These are phyloP conservation scores for Eulithis prunata DNA, from an alignment of 2,888 invertebrate species.

Conservation along the genomic window DNA sequence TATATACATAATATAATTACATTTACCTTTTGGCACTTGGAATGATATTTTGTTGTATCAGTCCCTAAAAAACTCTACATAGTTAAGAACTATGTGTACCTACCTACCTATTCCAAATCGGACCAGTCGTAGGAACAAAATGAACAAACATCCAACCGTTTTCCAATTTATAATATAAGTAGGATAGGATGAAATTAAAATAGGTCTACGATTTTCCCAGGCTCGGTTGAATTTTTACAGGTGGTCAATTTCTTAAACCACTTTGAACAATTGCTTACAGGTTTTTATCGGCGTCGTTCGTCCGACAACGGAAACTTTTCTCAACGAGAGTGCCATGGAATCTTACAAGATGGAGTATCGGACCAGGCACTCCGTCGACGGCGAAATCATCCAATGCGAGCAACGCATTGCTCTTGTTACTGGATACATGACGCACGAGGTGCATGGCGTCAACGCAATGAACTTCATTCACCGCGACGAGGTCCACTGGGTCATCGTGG, in stretches of 20 bases:
- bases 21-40: too few relatives aligned
- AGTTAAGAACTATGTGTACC: too few relatives aligned
- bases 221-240: neutral
- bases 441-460: conserved; percentile 93
- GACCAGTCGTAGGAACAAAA: neutral
- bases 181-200: too few relatives aligned
- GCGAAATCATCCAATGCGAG: conserved; percentile 94
- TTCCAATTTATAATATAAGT: too few relatives aligned
- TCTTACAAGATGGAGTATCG: conserved; percentile 90
- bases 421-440: conserved; percentile 94
- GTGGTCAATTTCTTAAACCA: conserved; percentile 10
- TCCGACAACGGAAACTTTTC: conserved; percentile 85
- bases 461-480: conserved; percentile 95
- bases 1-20: too few relatives aligned
- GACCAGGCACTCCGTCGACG: conserved; percentile 94
- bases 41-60: too few relatives aligned
- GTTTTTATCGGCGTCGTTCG: conserved; percentile 89
- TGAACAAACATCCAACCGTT: too few relatives aligned
- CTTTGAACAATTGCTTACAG: conserved; percentile 49
- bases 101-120: too few relatives aligned
- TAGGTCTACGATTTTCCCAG: too few relatives aligned
- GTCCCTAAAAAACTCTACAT: too few relatives aligned
- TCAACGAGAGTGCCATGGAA: conserved; percentile 67
- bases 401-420: conserved; percentile 95
- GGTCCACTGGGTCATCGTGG: conserved; percentile 93